Percentiles rank a stretch among this genome's conserved stretches.
These are phyloP conservation scores for Zhengitettix transpicula DNA, from an alignment of 2,888 invertebrate genomes.

Conservation along the genomic window DNA sequence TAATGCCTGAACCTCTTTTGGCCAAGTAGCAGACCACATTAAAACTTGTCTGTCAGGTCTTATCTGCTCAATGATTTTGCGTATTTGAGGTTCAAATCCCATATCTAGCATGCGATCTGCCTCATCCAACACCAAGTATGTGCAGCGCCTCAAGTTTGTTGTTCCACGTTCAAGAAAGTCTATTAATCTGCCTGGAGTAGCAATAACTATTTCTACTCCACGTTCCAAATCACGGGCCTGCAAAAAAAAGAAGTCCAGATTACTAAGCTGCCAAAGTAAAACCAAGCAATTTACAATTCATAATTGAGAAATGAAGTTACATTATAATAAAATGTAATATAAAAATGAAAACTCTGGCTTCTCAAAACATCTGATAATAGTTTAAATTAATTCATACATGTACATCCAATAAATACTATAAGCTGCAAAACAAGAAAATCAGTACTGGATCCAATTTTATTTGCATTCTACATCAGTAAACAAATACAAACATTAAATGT, in stretches of 20 bases:
- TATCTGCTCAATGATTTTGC: conserved; percentile 85
- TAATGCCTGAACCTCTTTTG: conserved; percentile 88
- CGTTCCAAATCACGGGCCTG: conserved; percentile 54
- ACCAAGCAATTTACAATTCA: no score
- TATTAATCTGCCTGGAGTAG: conserved; percentile 74
- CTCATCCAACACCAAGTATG: conserved; percentile 80
- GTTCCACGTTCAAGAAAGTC: conserved; percentile 67
- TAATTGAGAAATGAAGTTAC: no score
- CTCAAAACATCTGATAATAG: no score
- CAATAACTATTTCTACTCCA: conserved; percentile 77
- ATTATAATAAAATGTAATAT: no score
- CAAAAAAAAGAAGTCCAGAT: conserved; percentile 6
- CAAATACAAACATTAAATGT: no score
- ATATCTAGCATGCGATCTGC: conserved; percentile 94
- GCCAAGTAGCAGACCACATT: conserved; percentile 99
- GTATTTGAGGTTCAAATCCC: conserved; percentile 94
- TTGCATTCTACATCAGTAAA: no score
- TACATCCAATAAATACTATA: no score
- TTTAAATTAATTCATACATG: no score
- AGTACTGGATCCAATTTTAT: no score
- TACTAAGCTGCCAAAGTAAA: background rate
- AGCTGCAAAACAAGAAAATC: no score
- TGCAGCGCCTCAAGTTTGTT: conserved; percentile 69
- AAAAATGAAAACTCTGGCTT: no score
- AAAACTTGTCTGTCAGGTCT: conserved; percentile 75